Base-by-base conservation (phyloP, 2,888 invertebrate genomes). In the Coremacera marginata region DNA sequence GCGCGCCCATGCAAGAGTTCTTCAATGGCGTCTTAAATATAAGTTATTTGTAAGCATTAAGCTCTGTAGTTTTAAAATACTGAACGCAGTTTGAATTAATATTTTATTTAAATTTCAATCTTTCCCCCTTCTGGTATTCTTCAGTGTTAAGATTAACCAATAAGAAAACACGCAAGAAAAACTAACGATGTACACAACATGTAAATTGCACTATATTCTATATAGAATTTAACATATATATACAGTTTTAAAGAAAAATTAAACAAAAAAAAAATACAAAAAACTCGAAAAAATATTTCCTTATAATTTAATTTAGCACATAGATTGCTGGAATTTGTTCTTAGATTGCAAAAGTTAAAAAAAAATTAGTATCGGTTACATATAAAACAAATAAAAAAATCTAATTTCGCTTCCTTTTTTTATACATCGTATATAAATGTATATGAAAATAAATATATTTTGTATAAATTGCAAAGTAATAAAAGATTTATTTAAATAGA, bases 381-480 rank as follows among this genome's bases (percentile, higher is more conserved):
- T 14, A 37, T 22, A 34, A 55, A 57, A 37, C 19, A 25, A 44
- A 44, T 11, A 11, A 44, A 44, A 44, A 44, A 44, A 44, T 19
- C 25, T 57, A 3, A n/a, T 71, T 71, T 55, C 49, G n/a, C 60
- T 62, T 72, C n/a, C 49, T 62, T 72, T 72, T 44, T 72, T 55
- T 49, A 31, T 14, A n/a, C 11, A 34, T 51, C 55, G 67, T 74
- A 74, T 74, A 55, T 74, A 74, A 74, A 67, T 65, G 52, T 74
- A 74, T 74, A 74, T 74, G 74, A 37, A 67, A 49, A 16, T 74
- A 74, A 52, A 67, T 74, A 67, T 74, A 74, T 74, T 74, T 74
- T 74, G 74, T 74, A 67, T 74, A 74, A 74, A 74, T 52, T 34
- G 74, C 73, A 63, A 65, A 73, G 63, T 63, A 73, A 51, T n/a